A percentile compares a stretch with the other conserved stretches of the same genome.
Conservation (phyloP, 1,140 invertebrate species). For the Zaprionus kolodkinae region DNA sequence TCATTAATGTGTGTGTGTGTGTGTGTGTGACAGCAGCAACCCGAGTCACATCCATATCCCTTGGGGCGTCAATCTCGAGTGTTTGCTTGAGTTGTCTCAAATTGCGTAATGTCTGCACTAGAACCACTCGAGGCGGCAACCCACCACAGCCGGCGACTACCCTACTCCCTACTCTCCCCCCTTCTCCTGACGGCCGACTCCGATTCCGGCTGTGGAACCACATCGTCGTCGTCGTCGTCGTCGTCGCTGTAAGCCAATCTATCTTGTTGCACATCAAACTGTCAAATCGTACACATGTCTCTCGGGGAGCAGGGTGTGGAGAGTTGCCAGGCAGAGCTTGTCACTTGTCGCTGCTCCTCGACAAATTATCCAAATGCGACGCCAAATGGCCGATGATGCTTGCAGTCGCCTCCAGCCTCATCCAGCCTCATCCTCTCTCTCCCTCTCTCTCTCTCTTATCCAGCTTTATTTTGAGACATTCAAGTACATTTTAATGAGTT, state of each 20-base stretch:
- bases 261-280: constrained; percentile 75
- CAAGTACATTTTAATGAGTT: constrained; percentile 82
- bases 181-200: background rate
- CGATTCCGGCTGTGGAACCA: constrained; percentile 10
- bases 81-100: constrained; percentile 73
- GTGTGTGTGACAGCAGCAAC: constrained; percentile 44
- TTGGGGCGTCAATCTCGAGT: constrained; percentile 48
- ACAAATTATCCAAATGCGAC: constrained; percentile 73
- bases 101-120: constrained; percentile 74
- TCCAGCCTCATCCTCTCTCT: constrained; percentile 3
- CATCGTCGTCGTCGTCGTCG: constrained; percentile 39
- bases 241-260: constrained; percentile 62
- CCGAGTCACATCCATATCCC: constrained; percentile 25
- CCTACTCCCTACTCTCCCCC: background rate
- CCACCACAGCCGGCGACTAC: constrained; percentile 31
- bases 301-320: background rate
- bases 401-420: constrained; percentile 15
- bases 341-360: constrained; percentile 73
- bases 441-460: background rate
- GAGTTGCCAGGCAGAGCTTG: constrained; percentile 26
- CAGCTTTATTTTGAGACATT: constrained; percentile 62
- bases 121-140: constrained; percentile 24
- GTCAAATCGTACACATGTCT: constrained; percentile 71
- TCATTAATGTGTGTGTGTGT: constrained; percentile 53
- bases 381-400: constrained; percentile 45